Base-by-base conservation (phyloP, 2,888 invertebrate species). In the Tetrapedia diversipes region DNA sequence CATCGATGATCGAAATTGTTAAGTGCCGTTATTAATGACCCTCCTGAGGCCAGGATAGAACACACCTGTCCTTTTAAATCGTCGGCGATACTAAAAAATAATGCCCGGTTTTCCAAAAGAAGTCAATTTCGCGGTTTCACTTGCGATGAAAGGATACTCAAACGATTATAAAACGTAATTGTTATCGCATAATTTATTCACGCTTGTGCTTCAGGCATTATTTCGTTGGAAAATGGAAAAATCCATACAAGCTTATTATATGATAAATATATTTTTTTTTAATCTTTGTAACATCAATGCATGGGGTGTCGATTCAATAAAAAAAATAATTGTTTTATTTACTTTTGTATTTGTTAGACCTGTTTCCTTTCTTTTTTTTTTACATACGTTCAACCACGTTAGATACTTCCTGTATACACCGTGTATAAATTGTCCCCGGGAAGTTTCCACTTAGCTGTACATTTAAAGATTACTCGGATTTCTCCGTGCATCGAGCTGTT, bases 1-100 rank as follows among this genome's bases (percentile, higher is more conserved):
- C 77, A 27, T 27, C 73, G 77, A 65, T 66, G 64, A 77, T 77
- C 69, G 77, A 59, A 69, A 77, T 78, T 67, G 70, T 80, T 78
- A 67, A 78, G 59, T 74, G 60, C 22, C 45, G 67, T 78, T 80
- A 80, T 78, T 80, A 80, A 80, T 60, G 73, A 51, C 39, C 61
- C 57, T 27, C 65, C 37, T 22, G 60, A 32, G 43, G 37, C 70
- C 34, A 24, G 37, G 54, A 41, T 53, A 29, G 24, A 43, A n/a
- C 41, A 27, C 4, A 27, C 4, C 22, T 6, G 10, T 29, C 22
- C 60, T 37, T 37, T 7, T 10, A 24, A 65, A 78, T 49, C 19
- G 47, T 63, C 37, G 11, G 22, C 32, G 10, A 10, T 43, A 65
- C 41, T 43, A 54, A 57, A 77, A 64, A 41, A n/a, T 47, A 47